Conservation (phyloP, 2,113 vertebrate genomes). For the Cyphomyrus discorhynchus region DNA sequence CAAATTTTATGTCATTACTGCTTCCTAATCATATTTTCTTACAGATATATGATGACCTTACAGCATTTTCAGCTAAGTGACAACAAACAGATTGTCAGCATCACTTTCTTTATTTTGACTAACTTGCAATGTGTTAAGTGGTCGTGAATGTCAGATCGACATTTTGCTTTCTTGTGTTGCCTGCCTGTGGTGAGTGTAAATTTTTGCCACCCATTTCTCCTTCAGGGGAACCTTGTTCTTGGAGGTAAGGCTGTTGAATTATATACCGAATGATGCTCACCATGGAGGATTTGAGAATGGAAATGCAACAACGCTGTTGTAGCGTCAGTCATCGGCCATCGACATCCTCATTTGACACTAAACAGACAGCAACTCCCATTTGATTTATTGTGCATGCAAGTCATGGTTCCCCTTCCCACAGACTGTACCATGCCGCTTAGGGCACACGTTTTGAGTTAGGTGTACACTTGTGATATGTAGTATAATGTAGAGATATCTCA, state of each 20-base stretch:
- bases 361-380: neutral
- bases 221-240: neutral
- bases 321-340: neutral
- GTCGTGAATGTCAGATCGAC: neutral
- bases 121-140: neutral
- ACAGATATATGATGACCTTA: neutral
- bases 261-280: neutral
- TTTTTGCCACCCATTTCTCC: neutral
- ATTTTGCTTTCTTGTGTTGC: neutral
- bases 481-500: neutral
- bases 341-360: neutral
- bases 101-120: neutral
- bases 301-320: neutral
- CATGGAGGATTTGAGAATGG: neutral
- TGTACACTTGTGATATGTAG: neutral
- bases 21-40: neutral
- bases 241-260: neutral
- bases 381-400: constrained; percentile 22
- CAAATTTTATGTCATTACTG: neutral
- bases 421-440: constrained; percentile 14
- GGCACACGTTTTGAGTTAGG: neutral
- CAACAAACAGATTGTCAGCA: neutral
- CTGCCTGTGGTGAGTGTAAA: neutral
- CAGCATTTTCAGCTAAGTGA: neutral
- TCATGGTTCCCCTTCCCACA: constrained; percentile 15